phyloP scores from a whole-genome alignment of 2,888 invertebrate genomes.

The Troides aeacus region DNA sequence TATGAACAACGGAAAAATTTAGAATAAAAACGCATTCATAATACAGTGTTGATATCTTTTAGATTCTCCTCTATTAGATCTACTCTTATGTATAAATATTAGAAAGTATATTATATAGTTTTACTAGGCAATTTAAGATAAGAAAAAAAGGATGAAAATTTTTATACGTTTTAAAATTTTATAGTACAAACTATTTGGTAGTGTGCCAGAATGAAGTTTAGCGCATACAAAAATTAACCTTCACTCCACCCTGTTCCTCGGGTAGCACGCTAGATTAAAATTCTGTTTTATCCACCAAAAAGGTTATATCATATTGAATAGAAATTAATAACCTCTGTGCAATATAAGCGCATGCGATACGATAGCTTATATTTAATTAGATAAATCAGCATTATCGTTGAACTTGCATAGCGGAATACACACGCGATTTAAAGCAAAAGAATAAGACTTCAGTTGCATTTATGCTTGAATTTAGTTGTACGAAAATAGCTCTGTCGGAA shows the following conservation, averaged over 20 bases:
- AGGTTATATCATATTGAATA: not conserved
- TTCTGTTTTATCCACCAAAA: not conserved
- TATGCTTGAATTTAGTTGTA: not conserved
- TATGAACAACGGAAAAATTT: too few species aligned
- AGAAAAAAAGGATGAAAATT: not conserved
- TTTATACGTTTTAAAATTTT: not conserved
- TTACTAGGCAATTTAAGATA: not conserved
- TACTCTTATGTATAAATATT: too few species aligned
- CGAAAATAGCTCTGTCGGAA: conserved; percentile 18
- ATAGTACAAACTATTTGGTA: conserved; percentile 6
- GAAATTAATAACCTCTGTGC: not conserved
- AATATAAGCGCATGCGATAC: not conserved
- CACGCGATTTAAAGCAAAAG: not conserved
- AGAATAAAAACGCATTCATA: too few species aligned
- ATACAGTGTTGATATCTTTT: too few species aligned
- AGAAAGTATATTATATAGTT: too few species aligned
- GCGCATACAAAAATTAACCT: conserved; percentile 2
- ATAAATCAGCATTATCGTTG: not conserved
- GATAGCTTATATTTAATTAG: not conserved
- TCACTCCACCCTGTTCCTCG: not conserved
- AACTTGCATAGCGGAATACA: too few species aligned
- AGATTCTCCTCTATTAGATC: too few species aligned
- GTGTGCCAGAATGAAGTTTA: conserved; percentile 2
- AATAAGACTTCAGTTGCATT: not conserved
- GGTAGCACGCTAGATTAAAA: not conserved